Evolutionary conservation across 1,140 invertebrate species (phyloP), one percentile per base, ranked within the genome.

Genomic region (Cataglyphis hispanica): DNA sequence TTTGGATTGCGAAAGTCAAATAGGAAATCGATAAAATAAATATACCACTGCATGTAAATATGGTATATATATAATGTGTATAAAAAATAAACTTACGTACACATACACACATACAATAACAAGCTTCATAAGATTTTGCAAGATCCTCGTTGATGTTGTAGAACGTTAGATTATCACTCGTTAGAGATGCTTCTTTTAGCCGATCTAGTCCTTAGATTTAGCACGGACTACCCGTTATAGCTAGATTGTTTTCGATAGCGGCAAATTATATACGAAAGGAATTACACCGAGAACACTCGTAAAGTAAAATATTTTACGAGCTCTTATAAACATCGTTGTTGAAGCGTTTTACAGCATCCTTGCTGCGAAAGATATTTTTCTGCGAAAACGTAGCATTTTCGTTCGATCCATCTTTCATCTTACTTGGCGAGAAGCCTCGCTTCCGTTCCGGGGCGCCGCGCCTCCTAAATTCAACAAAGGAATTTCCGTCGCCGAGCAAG

Each of bases 131-230:
- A 16, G 40, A 66, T 31, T 87, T 87, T 37, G 25, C n/a, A 37
- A n/a, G 69, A 81, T 50, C 46, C 69, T 74, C 56, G 8, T 90
- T 78, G 88, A 78, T 87, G 86, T 90, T 56, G 69, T 90, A 89
- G 63, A 61, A 66, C 4, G 13, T 53, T 86, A 83, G 58, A 87
- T 76, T 70, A 81, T 70, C 25, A 58, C 7, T 63, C 10, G 56
- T 87, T 40, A 43, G 53, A 72, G 53, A 72, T 31, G 86, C 81
- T 90, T 89, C 8, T 76, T 87, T 63, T 81, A 89, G 75, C 43
- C 56, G 37, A 84, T 81, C 72, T 89, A 80, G 74, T 89, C 74
- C 16, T 56, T 78, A 70, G 88, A 75, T 69, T 40, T 86, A 89
- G 72, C 56, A n/a, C 43, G 46, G 40, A 60, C 56, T 50, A 50